Evolutionary conservation across 1,140 invertebrate species (phyloP), one percentile per base, ranked within the genome.

Genomic region (Penaeus indicus): DNA sequence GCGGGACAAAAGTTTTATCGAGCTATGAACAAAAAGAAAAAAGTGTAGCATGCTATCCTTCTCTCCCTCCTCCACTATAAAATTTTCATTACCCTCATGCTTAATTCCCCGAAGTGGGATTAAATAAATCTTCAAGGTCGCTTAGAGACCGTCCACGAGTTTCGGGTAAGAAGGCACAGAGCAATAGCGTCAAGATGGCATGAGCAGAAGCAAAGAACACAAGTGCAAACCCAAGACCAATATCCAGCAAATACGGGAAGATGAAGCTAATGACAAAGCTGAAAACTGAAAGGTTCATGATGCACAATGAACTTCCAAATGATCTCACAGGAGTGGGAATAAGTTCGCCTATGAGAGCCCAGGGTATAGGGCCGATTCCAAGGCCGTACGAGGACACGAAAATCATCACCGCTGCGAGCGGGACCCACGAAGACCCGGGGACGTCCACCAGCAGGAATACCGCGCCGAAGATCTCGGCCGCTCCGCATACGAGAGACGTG

Each of bases 341-440:
- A 16, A 75, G 72, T 7, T 75, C 72, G 27, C 72, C 72, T 27
- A 75, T 3, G 16, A 75, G 42, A 38, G 42, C 42, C 72, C 72
- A 75, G 16, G 72, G 72, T 19, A 75, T 75, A 11, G 72, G 72
- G 16, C 72, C 72, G 18, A 75, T 38, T 75, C 72, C 72, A 11
- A 75, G 72, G 25, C 72, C 72, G 72, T 75, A 75, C 4, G 72
- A 19, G 16, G 42, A 38, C 27, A 75, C 72, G 72, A 75, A 75
- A 21, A 75, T 10, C 27, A 75, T 4, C 21, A 75, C 72, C 5
- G 72, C 72, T 3, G 42, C 72, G 27, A 75, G 72, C 25, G 72
- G 72, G 13, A 75, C 72, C 72, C 72, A 75, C 18, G 18, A 19
- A 8, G 72, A 32, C 18, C 72, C 72, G 7, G 72, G 72, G 42